Evolutionary conservation across 2,113 vertebrate species (phyloP), one percentile per base, ranked within the genome.

Genomic region (Phrynosoma blainvillii): DNA sequence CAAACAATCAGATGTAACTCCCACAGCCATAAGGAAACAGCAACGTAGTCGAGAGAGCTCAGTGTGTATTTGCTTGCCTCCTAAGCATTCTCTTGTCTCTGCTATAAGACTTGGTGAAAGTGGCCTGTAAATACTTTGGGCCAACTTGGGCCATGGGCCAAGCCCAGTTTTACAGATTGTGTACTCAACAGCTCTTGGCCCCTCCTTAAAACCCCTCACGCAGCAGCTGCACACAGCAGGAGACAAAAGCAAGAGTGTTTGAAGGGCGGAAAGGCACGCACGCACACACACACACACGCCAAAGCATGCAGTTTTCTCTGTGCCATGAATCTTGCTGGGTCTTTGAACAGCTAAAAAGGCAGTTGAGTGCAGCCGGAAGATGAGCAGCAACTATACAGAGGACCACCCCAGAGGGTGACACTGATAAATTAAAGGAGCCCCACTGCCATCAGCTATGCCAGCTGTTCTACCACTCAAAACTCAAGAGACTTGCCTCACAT

Each of bases 41-140:
- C 68, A 32, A 76, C 7, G 13, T 36, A 52, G 83, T n/a, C 30
- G 25, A 88, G 40, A 62, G 36, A 65, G 36, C 52, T 71, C 25
- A 7, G 1, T 54, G 9, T 13, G n/a, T 68, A 20, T 36, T n/a
- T 23, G 65, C n/a, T 54, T 18, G 27, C 71, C 25, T 74, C 54
- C 83, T 74, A 47, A 42, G n/a, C 10, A 18, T 68, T 79, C 25
- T 42, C 16, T 27, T 78, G 27, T 21, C 36, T 21, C 36, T 11
- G 30, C 59, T 16, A 62, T 42, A 21, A 52, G 77, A 59, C 85
- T 62, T 54, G 82, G 66, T 80, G 66, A 80, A 36, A n/a, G 75
- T 79, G 82, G 27, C 82, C 76, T 75, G 32, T 11, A 25, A 40
- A 30, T 54, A 52, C 66, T 71, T 89, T 89, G 56, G 77, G 73